Conservation (phyloP, 2,113 vertebrate genomes). For the Zingel zingel region DNA sequence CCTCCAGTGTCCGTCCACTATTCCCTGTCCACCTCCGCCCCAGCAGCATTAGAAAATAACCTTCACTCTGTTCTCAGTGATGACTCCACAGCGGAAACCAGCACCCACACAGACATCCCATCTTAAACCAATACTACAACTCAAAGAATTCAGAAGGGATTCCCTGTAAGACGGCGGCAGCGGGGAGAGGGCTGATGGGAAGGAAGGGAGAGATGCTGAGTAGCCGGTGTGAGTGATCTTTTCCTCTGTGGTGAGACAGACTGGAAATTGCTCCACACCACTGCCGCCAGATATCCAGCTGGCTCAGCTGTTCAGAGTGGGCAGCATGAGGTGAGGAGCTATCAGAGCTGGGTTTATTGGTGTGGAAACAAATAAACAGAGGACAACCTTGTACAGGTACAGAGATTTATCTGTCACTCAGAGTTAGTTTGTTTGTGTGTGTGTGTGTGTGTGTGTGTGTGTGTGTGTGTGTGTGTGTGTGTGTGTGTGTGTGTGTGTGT, state of each 20-base stretch:
- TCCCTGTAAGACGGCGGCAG: conserved; percentile 24
- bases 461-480: too few relatives aligned
- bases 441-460: too few relatives aligned
- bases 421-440: conserved; percentile 44
- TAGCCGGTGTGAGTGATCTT: conserved; percentile 63
- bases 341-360: conserved; percentile 47
- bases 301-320: conserved; percentile 56
- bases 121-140: conserved; percentile 19
- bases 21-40: conserved; percentile 68
- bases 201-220: conserved; percentile 45
- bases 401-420: conserved; percentile 42
- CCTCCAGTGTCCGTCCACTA: conserved; percentile 44
- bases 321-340: conserved; percentile 48
- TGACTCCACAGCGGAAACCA: conserved; percentile 68
- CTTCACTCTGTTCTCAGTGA: conserved; percentile 56
- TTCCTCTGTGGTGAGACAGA: conserved; percentile 66
- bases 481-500: too few relatives aligned
- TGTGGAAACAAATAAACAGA: conserved; percentile 64
- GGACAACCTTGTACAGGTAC: conserved; percentile 37
- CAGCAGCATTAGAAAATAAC: conserved; percentile 61
- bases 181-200: conserved; percentile 29
- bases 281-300: conserved; percentile 67
- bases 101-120: conserved; percentile 54
- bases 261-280: conserved; percentile 62
- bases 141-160: conserved; percentile 42